Evolutionary conservation across 1,140 invertebrate genomes (phyloP).

Genomic region (Chelonus insularis): DNA sequence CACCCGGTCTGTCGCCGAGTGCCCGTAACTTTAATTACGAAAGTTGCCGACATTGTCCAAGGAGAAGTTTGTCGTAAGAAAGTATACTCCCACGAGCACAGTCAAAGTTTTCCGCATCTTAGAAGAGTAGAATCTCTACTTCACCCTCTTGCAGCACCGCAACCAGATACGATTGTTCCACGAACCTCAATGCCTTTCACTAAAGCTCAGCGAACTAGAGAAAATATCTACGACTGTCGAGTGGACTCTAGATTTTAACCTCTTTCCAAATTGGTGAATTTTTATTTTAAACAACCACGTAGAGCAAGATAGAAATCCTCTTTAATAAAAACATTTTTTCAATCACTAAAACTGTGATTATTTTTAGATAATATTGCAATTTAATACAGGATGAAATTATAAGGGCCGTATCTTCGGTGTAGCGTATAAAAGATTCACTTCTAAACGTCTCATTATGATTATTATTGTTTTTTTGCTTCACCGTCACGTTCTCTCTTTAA

Average conservation of each 20-base stretch:
- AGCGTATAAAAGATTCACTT: constrained; percentile 4
- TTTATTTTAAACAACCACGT: no score
- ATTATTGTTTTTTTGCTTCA: constrained; percentile 17
- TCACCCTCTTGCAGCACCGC: neutral
- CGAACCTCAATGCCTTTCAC: constrained; percentile 21
- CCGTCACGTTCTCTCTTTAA: constrained; percentile 20
- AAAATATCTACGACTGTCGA: neutral
- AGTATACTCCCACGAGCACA: constrained; percentile 26
- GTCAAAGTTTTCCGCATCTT: constrained; percentile 30
- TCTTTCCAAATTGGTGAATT: neutral
- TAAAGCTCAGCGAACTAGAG: neutral
- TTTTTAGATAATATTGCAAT: constrained; percentile 4
- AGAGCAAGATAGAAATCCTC: no score
- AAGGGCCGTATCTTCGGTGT: constrained; percentile 14
- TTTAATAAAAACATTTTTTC: neutral
- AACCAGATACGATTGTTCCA: constrained; percentile 25
- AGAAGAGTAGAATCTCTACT: neutral
- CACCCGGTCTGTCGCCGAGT: constrained; percentile 16
- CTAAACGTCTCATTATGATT: constrained; percentile 24
- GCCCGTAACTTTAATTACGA: constrained; percentile 38
- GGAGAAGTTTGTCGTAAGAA: constrained; percentile 28
- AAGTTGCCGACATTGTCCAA: constrained; percentile 35
- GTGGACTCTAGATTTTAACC: constrained; percentile 1
- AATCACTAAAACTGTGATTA: neutral
- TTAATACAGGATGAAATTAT: constrained; percentile 15